Evolutionary conservation across 2,888 invertebrate genomes (phyloP).

Genomic region (Andrena haemorrhoa): DNA sequence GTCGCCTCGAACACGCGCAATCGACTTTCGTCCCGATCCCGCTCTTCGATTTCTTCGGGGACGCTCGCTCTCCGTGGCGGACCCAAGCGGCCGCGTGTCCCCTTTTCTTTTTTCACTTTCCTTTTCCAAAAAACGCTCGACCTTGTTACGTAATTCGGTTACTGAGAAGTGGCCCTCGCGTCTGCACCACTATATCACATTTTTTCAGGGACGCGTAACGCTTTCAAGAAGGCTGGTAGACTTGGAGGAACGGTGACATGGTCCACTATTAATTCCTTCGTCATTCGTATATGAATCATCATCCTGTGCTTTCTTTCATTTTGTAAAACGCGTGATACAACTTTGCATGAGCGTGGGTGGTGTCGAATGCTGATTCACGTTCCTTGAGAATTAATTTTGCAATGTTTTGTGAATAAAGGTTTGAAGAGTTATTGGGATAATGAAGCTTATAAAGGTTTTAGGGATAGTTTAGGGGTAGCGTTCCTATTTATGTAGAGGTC

Average conservation of each 20-base stretch:
- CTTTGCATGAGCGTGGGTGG: too few species aligned
- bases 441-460: too few species aligned
- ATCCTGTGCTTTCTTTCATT: not conserved
- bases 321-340: too few species aligned
- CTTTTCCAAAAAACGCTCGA: conserved; percentile 32
- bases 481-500: not conserved
- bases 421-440: too few species aligned
- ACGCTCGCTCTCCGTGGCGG: not conserved
- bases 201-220: conserved; percentile 4
- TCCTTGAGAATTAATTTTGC: too few species aligned
- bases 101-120: conserved; percentile 19
- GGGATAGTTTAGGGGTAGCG: too few species aligned
- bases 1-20: conserved; percentile 33
- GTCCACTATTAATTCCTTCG: not conserved
- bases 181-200: not conserved
- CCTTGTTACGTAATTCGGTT: conserved; percentile 48
- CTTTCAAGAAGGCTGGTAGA: not conserved
- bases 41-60: conserved; percentile 21
- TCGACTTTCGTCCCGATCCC: conserved; percentile 31
- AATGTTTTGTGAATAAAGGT: too few species aligned
- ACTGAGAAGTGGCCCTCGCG: not conserved
- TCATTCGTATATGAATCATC: not conserved
- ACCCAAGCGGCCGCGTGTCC: not conserved
- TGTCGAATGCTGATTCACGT: too few species aligned
- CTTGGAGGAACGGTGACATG: not conserved